A percentile compares a stretch with the other conserved stretches of the same genome.
Conservation (phyloP, 2,113 vertebrate genomes). For the Merops nubicus region DNA sequence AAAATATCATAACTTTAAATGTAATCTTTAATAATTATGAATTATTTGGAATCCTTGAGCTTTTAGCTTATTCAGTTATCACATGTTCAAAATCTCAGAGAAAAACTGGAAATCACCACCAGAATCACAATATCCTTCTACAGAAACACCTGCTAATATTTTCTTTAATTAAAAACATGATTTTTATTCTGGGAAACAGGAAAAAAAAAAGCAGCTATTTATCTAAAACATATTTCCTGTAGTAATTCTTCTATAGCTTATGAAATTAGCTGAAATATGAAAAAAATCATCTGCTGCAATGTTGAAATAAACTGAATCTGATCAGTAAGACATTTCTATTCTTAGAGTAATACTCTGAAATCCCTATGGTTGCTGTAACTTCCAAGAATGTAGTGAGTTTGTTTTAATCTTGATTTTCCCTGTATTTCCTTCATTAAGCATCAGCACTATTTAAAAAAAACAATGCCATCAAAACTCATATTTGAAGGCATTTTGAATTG, state of each 20-base stretch:
- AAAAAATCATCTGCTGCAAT: background rate
- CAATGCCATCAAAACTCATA: background rate
- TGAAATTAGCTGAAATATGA: background rate
- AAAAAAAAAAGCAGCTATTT: background rate
- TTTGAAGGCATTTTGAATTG: background rate
- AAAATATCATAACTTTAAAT: background rate
- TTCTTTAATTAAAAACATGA: background rate
- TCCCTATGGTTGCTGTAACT: background rate
- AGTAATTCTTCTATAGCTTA: background rate
- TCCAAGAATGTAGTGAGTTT: background rate
- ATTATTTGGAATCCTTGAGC: background rate
- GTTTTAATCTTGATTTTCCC: background rate
- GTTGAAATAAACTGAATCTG: background rate
- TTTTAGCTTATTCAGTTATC: background rate
- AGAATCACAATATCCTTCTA: background rate
- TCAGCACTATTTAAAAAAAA: background rate
- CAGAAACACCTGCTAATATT: background rate
- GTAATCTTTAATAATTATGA: background rate
- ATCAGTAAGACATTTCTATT: background rate
- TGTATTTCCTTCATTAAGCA: background rate
- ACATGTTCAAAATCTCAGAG: background rate
- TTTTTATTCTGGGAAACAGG: background rate
- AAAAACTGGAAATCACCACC: background rate
- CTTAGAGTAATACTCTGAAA: background rate
- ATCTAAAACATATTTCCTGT: background rate